These are phyloP conservation scores for Paracanthobrama guichenoti DNA, from an alignment of 2,113 vertebrate genomes.

Conservation along the genomic window DNA sequence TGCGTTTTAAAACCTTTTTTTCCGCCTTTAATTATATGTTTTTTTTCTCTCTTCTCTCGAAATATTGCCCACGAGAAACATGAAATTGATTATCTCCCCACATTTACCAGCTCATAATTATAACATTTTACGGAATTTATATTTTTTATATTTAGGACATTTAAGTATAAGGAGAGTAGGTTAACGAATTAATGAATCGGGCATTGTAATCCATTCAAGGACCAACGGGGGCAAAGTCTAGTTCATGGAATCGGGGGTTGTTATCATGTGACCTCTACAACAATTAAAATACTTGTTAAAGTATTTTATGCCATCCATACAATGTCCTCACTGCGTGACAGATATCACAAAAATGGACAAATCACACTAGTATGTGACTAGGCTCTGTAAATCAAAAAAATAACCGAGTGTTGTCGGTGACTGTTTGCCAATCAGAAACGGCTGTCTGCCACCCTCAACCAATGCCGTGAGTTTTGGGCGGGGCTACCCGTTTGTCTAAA, in stretches of 20 bases:
- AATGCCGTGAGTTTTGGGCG: background rate
- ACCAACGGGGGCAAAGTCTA: slow-evolving; percentile 15
- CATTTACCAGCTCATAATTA: background rate
- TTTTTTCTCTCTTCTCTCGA: no score
- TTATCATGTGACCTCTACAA: slow-evolving; percentile 1
- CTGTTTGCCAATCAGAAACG: background rate
- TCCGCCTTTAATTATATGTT: no score
- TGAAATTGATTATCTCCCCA: background rate
- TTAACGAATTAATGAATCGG: slow-evolving; percentile 30
- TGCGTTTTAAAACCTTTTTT: background rate
- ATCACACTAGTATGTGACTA: background rate
- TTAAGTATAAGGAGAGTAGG: background rate
- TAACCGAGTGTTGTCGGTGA: no score
- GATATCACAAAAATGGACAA: background rate
- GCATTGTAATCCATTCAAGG: background rate
- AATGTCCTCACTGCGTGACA: background rate
- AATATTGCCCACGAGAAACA: background rate
- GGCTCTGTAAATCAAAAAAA: background rate
- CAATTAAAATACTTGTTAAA: no score
- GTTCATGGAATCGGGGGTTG: no score
- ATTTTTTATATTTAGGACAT: background rate
- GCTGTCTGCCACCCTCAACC: background rate
- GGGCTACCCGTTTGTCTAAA: background rate
- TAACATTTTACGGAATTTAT: background rate
- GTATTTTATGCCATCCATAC: background rate